A percentile compares a stretch with the other conserved stretches of the same genome.
phyloP scores from a whole-genome alignment of 2,113 vertebrate species.

The Scalopus aquaticus region DNA sequence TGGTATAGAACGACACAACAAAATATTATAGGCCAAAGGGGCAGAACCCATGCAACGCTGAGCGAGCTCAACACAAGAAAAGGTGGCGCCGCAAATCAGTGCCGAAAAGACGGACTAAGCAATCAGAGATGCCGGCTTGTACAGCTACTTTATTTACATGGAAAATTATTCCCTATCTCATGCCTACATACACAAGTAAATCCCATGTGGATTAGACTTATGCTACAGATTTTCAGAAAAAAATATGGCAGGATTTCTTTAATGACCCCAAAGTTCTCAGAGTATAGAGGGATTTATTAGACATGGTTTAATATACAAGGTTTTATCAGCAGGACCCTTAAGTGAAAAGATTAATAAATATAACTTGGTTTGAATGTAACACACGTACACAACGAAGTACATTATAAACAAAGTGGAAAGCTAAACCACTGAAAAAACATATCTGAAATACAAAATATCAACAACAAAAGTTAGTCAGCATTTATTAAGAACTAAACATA shows the following conservation, averaged over 20 bases:
- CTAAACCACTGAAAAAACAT: slow-evolving; percentile 14
- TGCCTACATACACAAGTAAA: slow-evolving; percentile 28
- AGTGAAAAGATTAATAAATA: slow-evolving; percentile 10
- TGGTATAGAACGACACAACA: neutral
- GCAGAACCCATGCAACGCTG: neutral
- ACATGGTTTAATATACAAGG: neutral
- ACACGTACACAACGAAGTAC: neutral
- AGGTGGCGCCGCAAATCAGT: neutral
- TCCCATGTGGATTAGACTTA: slow-evolving; percentile 16
- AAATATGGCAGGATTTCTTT: slow-evolving; percentile 38
- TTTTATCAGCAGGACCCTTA: neutral
- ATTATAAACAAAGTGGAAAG: neutral
- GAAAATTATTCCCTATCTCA: neutral
- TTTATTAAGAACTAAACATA: slow-evolving; percentile 33
- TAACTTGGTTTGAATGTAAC: slow-evolving; percentile 27
- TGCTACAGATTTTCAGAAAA: neutral
- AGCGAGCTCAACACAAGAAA: neutral
- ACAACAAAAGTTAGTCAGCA: neutral
- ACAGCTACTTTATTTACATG: neutral
- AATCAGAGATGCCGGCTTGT: neutral
- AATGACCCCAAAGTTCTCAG: neutral
- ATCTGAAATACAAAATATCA: slow-evolving; percentile 7
- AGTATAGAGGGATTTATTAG: slow-evolving; percentile 26
- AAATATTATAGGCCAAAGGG: neutral
- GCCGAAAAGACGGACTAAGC: neutral